Conservation (phyloP, 2,797 vertebrate species). For the Avahi laniger region DNA sequence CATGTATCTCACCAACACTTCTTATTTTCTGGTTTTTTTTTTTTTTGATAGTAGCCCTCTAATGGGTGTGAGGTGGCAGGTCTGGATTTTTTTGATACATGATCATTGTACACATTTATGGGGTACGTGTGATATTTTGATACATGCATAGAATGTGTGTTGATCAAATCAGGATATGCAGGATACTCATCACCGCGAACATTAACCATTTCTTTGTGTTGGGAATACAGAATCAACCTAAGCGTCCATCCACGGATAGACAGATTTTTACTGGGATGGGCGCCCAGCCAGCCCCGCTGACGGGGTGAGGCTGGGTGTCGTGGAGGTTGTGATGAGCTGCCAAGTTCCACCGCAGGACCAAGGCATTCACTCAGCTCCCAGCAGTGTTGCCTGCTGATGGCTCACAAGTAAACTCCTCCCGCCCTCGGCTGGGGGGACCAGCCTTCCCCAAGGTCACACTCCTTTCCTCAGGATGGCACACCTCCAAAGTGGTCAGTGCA, state of each 20-base stretch:
- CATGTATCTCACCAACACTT: background rate
- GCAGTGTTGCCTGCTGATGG: background rate
- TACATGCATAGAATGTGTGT: background rate
- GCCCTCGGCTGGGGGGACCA: background rate
- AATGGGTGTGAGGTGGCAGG: background rate
- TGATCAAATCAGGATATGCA: background rate
- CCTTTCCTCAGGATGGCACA: background rate
- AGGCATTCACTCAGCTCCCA: background rate
- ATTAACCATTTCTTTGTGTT: background rate
- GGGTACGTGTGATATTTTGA: background rate
- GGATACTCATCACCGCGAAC: background rate
- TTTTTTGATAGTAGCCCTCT: background rate
- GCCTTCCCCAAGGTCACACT: too few relatives aligned
- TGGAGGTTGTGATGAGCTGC: background rate
- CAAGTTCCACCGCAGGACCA: background rate
- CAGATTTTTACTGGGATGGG: background rate
- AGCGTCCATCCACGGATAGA: background rate
- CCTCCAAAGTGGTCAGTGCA: rapidly evolving
- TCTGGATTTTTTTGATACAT: background rate
- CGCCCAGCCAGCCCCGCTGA: background rate
- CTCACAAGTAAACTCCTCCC: background rate
- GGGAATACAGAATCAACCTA: background rate
- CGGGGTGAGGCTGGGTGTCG: background rate
- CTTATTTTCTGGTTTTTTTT: background rate
- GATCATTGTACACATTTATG: background rate